A percentile compares a stretch with the other conserved stretches of the same genome.
Evolutionary conservation across 2,113 vertebrate genomes (phyloP).

Genomic region (Ellobius talpinus): DNA sequence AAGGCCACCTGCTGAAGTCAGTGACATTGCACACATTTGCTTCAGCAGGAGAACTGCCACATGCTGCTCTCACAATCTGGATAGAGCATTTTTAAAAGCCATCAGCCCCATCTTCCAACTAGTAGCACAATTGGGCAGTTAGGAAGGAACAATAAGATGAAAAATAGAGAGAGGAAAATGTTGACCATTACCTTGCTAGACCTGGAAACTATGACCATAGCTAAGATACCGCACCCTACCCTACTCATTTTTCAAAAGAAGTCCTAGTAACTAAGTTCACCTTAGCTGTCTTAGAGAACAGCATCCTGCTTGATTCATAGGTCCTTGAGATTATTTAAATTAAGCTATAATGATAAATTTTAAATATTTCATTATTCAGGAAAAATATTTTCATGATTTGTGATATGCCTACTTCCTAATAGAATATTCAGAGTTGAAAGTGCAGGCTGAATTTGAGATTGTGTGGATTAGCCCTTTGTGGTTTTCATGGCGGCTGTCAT

Average conservation of each 20-base stretch:
- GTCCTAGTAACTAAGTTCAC: neutral
- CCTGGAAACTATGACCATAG: neutral
- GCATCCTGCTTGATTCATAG: conserved; percentile 30
- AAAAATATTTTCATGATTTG: neutral
- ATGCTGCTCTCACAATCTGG: conserved; percentile 79
- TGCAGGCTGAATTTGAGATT: neutral
- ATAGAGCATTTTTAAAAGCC: conserved; percentile 43
- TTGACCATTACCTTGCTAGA: neutral
- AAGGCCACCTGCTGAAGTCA: conserved; percentile 72
- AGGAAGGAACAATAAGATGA: conserved; percentile 12
- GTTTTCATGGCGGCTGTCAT: neutral
- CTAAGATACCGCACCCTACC: neutral
- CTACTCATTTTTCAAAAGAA: neutral
- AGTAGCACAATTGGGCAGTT: conserved; percentile 48
- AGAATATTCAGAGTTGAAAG: neutral
- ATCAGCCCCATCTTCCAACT: conserved; percentile 28
- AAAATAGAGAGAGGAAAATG: neutral
- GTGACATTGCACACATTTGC: conserved; percentile 74
- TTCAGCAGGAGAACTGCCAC: conserved; percentile 55
- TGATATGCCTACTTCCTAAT: neutral
- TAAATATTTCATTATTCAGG: conserved; percentile 12
- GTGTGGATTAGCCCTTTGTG: neutral
- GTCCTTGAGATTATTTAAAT: conserved; percentile 47
- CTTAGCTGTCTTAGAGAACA: neutral
- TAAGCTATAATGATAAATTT: conserved; percentile 20